Evolutionary conservation across 2,797 vertebrate genomes (phyloP), one percentile per base, ranked within the genome.

Genomic region (Natrix natrix): DNA sequence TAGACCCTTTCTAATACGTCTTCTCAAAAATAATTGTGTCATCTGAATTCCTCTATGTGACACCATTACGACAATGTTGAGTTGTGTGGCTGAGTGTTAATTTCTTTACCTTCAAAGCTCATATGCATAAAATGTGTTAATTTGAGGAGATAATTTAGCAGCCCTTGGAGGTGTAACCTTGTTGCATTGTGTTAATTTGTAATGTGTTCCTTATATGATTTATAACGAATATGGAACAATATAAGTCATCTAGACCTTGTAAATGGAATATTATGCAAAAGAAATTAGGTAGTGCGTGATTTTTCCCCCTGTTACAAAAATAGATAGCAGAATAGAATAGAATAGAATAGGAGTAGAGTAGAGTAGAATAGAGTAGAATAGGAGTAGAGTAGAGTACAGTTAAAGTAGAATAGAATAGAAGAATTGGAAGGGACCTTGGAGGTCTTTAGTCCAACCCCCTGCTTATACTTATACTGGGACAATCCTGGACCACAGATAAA

Each of bases 81-180:
- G 90, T 59, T 63, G n/a, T 83, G 52, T 83, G 78, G 43, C 22
- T 83, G 54, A 83, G 61, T 91, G 43, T 91, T 91, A 88, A 28
- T 78, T 83, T 88, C 28, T 83, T 91, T 52, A 66, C 61, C 66
- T 89, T 91, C 90, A 86, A 91, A 93, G 57, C 87, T 37, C 87
- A 86, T 90, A 56, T 48, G 57, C 86, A 63, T 66, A 91, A 93
- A 93, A 93, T 89, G 90, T 93, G 90, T 86, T 93, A 91, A 93
- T 93, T 91, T 66, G 87, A 88, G 59, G 66, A 89, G 90, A 89
- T 63, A 78, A 93, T 93, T 83, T 86, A 91, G 90, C 69, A 78
- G 26, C 61, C n/a, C 87, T 56, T 56, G 55, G 57, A 91, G 61
- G 32, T 93, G 87, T 91, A 89, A 93, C 56, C 66, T 63, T 91